Conservation (phyloP, 2,888 invertebrate genomes). For the Oxycera nigricornis region DNA sequence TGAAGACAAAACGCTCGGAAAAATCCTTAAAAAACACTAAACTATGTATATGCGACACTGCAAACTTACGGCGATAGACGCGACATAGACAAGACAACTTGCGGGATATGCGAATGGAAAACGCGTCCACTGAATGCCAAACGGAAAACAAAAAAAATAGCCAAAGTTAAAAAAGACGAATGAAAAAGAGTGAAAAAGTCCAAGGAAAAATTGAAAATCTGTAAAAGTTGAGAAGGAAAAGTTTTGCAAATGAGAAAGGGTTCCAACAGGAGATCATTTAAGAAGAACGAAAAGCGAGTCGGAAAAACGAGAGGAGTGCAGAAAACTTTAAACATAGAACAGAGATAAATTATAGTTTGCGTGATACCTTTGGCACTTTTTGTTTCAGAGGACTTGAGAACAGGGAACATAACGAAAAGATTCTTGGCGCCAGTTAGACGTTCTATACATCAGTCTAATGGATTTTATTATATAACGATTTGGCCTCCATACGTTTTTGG, state of each 20-base stretch:
- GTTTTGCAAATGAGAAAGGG: slow-evolving; percentile 43
- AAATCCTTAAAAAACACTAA: not conserved
- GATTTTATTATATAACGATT: slow-evolving; percentile 51
- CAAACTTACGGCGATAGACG: slow-evolving; percentile 15
- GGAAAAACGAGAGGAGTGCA: slow-evolving; percentile 43
- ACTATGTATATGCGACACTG: slow-evolving; percentile 21
- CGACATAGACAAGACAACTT: slow-evolving; percentile 25
- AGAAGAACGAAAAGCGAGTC: slow-evolving; percentile 49
- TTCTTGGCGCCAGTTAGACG: slow-evolving; percentile 51
- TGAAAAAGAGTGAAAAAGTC: slow-evolving; percentile 6
- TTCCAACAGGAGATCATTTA: slow-evolving; percentile 49
- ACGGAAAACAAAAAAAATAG: not conserved
- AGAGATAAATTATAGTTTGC: slow-evolving; percentile 52
- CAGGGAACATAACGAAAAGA: slow-evolving; percentile 45
- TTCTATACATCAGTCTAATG: slow-evolving; percentile 51
- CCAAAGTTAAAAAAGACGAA: slow-evolving; percentile 17
- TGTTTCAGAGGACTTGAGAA: slow-evolving; percentile 48
- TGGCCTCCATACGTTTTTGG: slow-evolving; percentile 49
- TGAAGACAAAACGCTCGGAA: slow-evolving; percentile 28
- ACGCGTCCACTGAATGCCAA: slow-evolving; percentile 19
- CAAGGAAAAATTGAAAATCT: slow-evolving; percentile 40
- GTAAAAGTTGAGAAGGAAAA: slow-evolving; percentile 40
- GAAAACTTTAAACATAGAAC: slow-evolving; percentile 51
- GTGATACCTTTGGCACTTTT: slow-evolving; percentile 53
- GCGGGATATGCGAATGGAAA: slow-evolving; percentile 15